These are phyloP conservation scores for mouse (Mus musculus) DNA, from an alignment of 2,113 vertebrate genomes.

Conservation along the genomic window GRCm39 chr16:42537501-42538000, in stretches of 20 bases:
- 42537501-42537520: not conserved
- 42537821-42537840: not conserved
- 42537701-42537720: not conserved
- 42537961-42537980: not conserved
- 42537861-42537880: conserved; percentile 7
- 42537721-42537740: not conserved
- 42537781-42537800: not conserved
- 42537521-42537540: not conserved
- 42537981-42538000: not conserved
- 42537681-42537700: not conserved
- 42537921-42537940: conserved; percentile 1
- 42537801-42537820: not conserved
- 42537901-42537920: not conserved
- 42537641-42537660: conserved; percentile 30
- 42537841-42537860: not conserved
- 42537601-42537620: not conserved
- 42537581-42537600: not conserved
- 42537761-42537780: not conserved
- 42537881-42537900: conserved; percentile 13
- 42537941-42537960: conserved; percentile 2
- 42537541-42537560: not conserved
- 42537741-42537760: not conserved
- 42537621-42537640: not conserved
- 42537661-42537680: not conserved
- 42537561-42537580: not conserved